Evolutionary conservation across 2,888 invertebrate species (phyloP).

Genomic region (Oxytorus armatus): DNA sequence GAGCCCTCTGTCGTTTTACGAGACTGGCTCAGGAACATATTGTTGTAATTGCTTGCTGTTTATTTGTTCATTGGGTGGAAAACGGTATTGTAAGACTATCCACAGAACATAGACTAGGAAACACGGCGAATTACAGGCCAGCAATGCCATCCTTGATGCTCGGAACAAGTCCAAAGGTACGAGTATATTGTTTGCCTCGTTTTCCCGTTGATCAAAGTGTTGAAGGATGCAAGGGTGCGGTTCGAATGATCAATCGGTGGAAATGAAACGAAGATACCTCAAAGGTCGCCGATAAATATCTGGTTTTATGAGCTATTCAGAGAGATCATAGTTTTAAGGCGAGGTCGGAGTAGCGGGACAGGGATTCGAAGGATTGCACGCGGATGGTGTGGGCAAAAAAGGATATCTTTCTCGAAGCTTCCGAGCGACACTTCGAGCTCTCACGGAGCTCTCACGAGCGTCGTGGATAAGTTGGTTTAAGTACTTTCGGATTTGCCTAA

Average conservation of each 20-base stretch:
- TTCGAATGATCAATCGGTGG: slow-evolving; percentile 31
- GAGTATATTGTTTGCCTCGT: not conserved
- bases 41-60: not conserved
- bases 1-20: not conserved
- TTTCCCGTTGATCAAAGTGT: not conserved
- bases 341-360: slow-evolving; percentile 37
- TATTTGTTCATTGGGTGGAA: slow-evolving; percentile 11
- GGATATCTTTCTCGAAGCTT: slow-evolving; percentile 44
- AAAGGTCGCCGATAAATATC: not conserved
- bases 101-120: not conserved
- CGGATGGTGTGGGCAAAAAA: slow-evolving; percentile 30
- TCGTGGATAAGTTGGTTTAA: slow-evolving; percentile 70
- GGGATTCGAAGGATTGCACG: slow-evolving; percentile 38
- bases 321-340: slow-evolving; percentile 1
- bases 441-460: slow-evolving; percentile 27
- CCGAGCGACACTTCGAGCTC: slow-evolving; percentile 39
- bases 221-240: not conserved
- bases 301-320: not conserved
- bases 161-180: not conserved
- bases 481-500: slow-evolving; percentile 73
- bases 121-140: not conserved
- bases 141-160: too few species aligned
- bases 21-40: not conserved
- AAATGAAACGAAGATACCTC: slow-evolving; percentile 16
- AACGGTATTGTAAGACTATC: not conserved